phyloP scores from a whole-genome alignment of 92 coral and sea anemone genomes.

The Paramuricea clavata region DNA sequence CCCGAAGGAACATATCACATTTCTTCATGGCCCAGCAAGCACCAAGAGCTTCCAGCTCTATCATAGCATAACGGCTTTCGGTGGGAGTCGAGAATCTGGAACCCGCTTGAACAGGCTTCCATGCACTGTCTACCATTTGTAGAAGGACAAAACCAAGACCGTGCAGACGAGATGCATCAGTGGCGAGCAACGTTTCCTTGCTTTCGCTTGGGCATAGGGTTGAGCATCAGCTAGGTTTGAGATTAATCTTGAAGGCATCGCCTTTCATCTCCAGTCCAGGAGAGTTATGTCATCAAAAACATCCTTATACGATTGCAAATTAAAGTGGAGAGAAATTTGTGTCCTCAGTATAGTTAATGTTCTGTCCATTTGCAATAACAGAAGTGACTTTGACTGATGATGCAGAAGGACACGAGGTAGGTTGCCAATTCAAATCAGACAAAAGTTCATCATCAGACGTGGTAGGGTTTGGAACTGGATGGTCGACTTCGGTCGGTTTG shows the following conservation, averaged over 20 bases:
- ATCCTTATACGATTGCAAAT: constrained; percentile 14
- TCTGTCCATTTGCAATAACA: no score
- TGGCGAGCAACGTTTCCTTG: background rate
- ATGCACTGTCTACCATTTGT: background rate
- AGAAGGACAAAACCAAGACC: background rate
- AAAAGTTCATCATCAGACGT: constrained; percentile 15
- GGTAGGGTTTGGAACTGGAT: background rate
- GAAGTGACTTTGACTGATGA: constrained; percentile 1
- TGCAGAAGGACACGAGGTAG: background rate
- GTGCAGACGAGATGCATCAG: constrained; percentile 1
- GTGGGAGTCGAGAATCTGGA: constrained; percentile 25
- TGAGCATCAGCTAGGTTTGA: constrained; percentile 17
- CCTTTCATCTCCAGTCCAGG: constrained; percentile 22
- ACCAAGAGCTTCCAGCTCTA: constrained; percentile 25
- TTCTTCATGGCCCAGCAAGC: constrained; percentile 43
- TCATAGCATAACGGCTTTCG: constrained; percentile 38
- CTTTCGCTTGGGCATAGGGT: constrained; percentile 29
- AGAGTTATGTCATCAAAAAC: constrained; percentile 32
- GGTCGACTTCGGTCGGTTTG: background rate
- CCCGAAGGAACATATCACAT: constrained; percentile 22
- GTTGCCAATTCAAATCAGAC: no score
- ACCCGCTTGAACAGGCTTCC: background rate
- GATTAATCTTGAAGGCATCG: constrained; percentile 31
- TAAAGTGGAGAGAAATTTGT: background rate
- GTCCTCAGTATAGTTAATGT: background rate